phyloP scores from a whole-genome alignment of 2,888 invertebrate genomes.

The Taenaris catops region DNA sequence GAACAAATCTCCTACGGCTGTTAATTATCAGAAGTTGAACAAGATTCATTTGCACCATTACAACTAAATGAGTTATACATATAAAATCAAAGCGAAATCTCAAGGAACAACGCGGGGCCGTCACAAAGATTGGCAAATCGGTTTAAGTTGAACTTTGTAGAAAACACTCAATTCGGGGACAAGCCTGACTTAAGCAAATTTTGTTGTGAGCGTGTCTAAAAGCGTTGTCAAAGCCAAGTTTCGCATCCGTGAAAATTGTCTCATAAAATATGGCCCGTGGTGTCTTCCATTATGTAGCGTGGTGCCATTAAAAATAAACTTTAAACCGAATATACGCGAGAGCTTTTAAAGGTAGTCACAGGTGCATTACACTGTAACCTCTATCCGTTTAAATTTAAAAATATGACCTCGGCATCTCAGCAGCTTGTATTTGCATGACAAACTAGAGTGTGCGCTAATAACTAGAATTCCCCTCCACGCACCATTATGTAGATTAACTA shows the following conservation, averaged over 20 bases:
- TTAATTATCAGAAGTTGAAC: too few relatives aligned
- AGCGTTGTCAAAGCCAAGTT: constrained; percentile 64
- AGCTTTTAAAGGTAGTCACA: constrained; percentile 69
- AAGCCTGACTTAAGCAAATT: constrained; percentile 37
- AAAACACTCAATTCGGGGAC: constrained; percentile 30
- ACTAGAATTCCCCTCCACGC: constrained; percentile 2
- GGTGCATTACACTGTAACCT: constrained; percentile 65
- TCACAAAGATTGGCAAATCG: constrained; percentile 17
- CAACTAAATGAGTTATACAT: too few relatives aligned
- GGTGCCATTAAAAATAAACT: constrained; percentile 71
- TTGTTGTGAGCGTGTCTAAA: constrained; percentile 42
- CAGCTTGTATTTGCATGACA: constrained; percentile 21
- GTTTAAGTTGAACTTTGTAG: constrained; percentile 21
- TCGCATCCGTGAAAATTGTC: constrained; percentile 65
- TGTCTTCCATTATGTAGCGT: constrained; percentile 69
- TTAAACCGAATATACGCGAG: constrained; percentile 56
- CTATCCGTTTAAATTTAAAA: constrained; percentile 61
- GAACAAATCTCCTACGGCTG: too few relatives aligned
- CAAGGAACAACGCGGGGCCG: too few relatives aligned
- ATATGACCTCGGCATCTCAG: constrained; percentile 41
- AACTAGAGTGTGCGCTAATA: constrained; percentile 14
- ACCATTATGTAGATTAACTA: constrained; percentile 1
- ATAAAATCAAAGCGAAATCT: too few relatives aligned
- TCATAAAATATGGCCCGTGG: constrained; percentile 66
- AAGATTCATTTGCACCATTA: too few relatives aligned